Evolutionary conservation across 1,140 invertebrate species (phyloP).

Genomic region (Trichonephila clavata): DNA sequence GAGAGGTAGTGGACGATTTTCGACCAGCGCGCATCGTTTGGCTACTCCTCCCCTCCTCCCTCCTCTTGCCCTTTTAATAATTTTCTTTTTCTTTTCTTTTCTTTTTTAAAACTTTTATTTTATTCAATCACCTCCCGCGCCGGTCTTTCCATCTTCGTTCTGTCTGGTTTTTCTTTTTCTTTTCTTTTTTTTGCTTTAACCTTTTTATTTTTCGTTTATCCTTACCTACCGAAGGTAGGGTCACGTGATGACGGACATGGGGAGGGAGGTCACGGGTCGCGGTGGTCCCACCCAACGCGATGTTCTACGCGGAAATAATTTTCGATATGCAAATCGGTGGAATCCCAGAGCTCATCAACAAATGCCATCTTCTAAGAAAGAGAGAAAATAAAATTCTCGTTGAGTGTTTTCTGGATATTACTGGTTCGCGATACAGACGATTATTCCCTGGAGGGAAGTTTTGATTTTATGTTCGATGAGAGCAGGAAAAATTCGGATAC

Average conservation of each 20-base stretch:
- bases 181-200: background rate
- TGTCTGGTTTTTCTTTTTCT: background rate
- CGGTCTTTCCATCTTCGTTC: conserved; percentile 16
- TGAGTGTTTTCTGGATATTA: no score
- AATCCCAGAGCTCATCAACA: background rate
- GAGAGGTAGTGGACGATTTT: conserved; percentile 33
- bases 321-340: conserved; percentile 30
- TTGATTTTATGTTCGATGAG: no score
- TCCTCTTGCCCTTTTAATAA: background rate
- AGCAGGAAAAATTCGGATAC: no score
- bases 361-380: background rate
- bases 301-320: background rate
- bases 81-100: background rate
- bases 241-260: background rate
- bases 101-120: background rate
- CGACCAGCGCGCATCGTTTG: conserved; percentile 58
- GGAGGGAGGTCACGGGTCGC: background rate
- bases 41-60: background rate
- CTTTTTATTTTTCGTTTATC: background rate
- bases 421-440: no score
- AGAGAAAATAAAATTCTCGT: background rate
- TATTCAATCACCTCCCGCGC: background rate
- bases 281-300: background rate
- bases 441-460: no score
- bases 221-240: conserved; percentile 20